Evolutionary conservation across 2,888 invertebrate species (phyloP).

Genomic region (Spodoptera picta): DNA sequence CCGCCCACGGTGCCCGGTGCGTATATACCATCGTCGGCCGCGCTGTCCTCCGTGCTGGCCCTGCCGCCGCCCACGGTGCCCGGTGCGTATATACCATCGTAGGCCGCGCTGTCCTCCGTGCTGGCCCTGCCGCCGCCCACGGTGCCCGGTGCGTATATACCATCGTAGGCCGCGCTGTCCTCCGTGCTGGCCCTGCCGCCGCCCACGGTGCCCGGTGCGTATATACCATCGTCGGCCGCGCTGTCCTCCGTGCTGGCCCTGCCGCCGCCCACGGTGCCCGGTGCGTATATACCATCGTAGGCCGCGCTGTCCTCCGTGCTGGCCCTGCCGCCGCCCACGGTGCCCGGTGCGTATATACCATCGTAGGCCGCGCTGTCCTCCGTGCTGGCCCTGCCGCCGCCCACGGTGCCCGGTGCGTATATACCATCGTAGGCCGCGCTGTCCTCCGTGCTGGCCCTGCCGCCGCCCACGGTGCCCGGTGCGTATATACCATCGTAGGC

Average conservation of each 20-base stretch:
- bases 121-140: conserved; percentile 77
- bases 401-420: conserved; percentile 71
- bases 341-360: conserved; percentile 65
- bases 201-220: conserved; percentile 73
- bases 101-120: conserved; percentile 85
- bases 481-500: conserved; percentile 83
- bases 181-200: conserved; percentile 78
- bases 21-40: conserved; percentile 85
- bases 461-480: conserved; percentile 78
- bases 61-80: conserved; percentile 77
- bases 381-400: conserved; percentile 78
- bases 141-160: conserved; percentile 67
- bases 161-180: conserved; percentile 88
- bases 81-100: conserved; percentile 75
- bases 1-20: conserved; percentile 75
- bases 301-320: conserved; percentile 85
- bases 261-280: conserved; percentile 76
- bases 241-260: conserved; percentile 76
- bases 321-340: conserved; percentile 75
- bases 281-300: conserved; percentile 76
- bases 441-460: conserved; percentile 75
- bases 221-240: conserved; percentile 86
- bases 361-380: conserved; percentile 88
- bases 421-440: conserved; percentile 87
- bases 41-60: conserved; percentile 75